Conservation (phyloP, 2,888 invertebrate genomes). For the Cephonodes hylas region DNA sequence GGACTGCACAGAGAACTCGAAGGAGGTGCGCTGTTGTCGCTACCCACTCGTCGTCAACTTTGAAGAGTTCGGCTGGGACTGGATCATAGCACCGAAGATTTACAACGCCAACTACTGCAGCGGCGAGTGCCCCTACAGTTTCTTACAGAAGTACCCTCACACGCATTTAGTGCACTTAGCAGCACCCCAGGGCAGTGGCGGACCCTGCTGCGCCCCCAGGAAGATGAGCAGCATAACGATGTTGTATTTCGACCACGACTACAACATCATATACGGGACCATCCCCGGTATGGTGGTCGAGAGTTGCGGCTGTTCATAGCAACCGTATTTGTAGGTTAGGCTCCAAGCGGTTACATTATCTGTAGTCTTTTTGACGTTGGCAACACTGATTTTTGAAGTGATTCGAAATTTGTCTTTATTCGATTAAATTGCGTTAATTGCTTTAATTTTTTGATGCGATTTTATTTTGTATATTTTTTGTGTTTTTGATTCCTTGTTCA, state of each 20-base stretch:
- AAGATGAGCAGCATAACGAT: conserved; percentile 93
- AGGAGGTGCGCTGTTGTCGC: conserved; percentile 94
- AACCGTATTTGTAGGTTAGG: conserved; percentile 38
- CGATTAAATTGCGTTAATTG: no score
- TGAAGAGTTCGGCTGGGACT: conserved; percentile 97
- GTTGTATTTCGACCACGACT: conserved; percentile 94
- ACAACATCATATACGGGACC: conserved; percentile 92
- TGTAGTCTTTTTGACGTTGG: background rate
- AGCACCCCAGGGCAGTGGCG: conserved; percentile 87
- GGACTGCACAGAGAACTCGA: conserved; percentile 90
- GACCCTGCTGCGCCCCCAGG: conserved; percentile 96
- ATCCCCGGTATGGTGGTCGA: conserved; percentile 97
- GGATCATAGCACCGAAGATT: conserved; percentile 96
- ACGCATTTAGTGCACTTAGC: conserved; percentile 93
- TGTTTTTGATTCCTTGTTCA: background rate
- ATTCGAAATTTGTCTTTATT: background rate
- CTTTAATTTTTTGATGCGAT: no score
- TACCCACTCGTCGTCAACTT: conserved; percentile 97
- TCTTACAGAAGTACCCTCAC: conserved; percentile 92
- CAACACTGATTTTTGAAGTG: background rate
- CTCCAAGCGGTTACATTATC: conserved; percentile 42
- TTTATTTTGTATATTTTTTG: background rate
- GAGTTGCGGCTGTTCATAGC: conserved; percentile 93
- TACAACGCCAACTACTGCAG: conserved; percentile 98
- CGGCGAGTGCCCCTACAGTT: conserved; percentile 95